Percentiles rank a stretch among this genome's conserved stretches.
These are phyloP conservation scores for Tragelaphus eurycerus DNA, from an alignment of 2,797 vertebrate species.

Conservation along the genomic window DNA sequence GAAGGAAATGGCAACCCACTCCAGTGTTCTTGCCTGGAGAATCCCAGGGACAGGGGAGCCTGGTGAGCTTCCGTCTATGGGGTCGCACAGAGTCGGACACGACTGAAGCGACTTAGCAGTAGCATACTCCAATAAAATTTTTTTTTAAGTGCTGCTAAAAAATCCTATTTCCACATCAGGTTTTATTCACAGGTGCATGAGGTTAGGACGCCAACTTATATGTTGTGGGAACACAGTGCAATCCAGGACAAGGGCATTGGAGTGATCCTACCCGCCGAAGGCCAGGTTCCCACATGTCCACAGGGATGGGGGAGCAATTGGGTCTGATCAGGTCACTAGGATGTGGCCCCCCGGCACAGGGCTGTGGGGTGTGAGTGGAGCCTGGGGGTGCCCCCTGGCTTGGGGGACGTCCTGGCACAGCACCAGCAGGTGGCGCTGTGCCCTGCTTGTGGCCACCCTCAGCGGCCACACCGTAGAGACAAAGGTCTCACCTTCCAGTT, in stretches of 20 bases:
- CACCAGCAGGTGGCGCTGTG: slow-evolving; percentile 53
- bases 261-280: background rate
- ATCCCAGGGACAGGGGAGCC: no score
- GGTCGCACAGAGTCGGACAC: no score
- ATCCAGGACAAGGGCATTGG: background rate
- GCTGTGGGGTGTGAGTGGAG: background rate
- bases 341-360: background rate
- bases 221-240: background rate
- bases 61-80: no score
- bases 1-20: no score
- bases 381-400: background rate
- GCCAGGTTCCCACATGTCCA: background rate
- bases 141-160: background rate
- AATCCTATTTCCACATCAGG: background rate
- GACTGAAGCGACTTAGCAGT: no score
- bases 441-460: background rate
- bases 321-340: background rate
- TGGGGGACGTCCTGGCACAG: rapidly evolving
- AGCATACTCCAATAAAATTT: background rate
- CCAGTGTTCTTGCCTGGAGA: no score
- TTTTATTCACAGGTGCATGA: background rate
- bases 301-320: no score
- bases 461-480: rapidly evolving
- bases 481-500: slow-evolving; percentile 18
- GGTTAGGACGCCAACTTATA: background rate